These are phyloP conservation scores for Blastobasis lacticolella DNA, from an alignment of 2,888 invertebrate species.

Conservation along the genomic window DNA sequence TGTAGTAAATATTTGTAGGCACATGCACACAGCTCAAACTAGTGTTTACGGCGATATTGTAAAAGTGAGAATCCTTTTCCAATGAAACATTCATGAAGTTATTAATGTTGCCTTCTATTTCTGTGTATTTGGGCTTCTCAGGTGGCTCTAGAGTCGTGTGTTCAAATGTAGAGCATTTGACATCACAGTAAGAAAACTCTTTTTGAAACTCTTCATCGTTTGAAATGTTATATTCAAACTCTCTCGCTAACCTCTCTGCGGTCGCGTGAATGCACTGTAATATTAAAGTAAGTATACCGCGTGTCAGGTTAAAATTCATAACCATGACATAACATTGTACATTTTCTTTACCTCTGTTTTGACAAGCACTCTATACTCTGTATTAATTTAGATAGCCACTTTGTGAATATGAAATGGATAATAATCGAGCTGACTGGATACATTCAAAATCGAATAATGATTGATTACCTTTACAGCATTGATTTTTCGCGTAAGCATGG, in stretches of 20 bases:
- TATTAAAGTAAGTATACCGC: too few relatives aligned
- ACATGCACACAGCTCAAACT: constrained; percentile 91
- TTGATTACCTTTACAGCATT: constrained; percentile 83
- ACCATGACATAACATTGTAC: too few relatives aligned
- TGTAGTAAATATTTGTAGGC: constrained; percentile 94
- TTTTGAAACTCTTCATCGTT: constrained; percentile 45
- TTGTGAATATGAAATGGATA: too few relatives aligned
- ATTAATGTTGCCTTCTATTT: constrained; percentile 25
- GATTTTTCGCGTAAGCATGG: constrained; percentile 90
- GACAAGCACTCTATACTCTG: too few relatives aligned
- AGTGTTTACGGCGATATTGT: constrained; percentile 86
- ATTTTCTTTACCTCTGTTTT: too few relatives aligned
- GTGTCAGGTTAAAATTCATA: too few relatives aligned
- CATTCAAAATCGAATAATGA: too few relatives aligned
- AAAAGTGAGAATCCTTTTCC: constrained; percentile 86
- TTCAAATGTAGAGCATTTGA: constrained; percentile 80
- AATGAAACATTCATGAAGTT: constrained; percentile 74
- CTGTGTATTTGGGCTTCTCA: constrained; percentile 38
- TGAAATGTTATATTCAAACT: constrained; percentile 58
- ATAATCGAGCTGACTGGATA: too few relatives aligned
- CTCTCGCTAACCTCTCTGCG: constrained; percentile 80
- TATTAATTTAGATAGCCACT: too few relatives aligned
- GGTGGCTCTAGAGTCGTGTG: constrained; percentile 1
- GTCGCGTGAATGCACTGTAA: constrained; percentile 83
- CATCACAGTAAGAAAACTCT: constrained; percentile 81